Conservation (phyloP, 2,113 vertebrate genomes). For the Lycaon pictus region DNA sequence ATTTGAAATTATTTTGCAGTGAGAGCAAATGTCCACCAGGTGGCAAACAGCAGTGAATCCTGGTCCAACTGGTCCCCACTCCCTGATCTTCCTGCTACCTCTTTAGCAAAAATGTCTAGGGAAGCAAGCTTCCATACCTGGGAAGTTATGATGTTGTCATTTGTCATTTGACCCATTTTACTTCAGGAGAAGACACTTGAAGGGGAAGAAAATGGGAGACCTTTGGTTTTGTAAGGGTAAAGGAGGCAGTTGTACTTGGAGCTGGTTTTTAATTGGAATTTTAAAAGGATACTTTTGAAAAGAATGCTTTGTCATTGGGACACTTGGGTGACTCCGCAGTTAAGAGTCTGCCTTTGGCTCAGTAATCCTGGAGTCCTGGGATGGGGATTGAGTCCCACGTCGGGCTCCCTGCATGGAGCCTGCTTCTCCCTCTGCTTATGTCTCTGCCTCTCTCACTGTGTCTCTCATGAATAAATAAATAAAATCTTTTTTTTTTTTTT, state of each 20-base stretch:
- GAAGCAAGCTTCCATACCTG: background rate
- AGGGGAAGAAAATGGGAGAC: background rate
- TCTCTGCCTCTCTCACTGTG: too few relatives aligned
- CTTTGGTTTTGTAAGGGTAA: background rate
- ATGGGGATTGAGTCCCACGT: too few relatives aligned
- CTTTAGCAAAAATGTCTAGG: background rate
- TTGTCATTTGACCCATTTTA: background rate
- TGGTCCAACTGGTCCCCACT: fast-evolving
- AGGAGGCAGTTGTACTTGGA: background rate
- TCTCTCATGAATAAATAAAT: too few relatives aligned
- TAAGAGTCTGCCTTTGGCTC: too few relatives aligned
- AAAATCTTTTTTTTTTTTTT: too few relatives aligned
- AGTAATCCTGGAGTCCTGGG: too few relatives aligned
- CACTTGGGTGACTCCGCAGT: too few relatives aligned
- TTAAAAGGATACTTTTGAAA: background rate
- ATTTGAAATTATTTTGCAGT: constrained; percentile 35
- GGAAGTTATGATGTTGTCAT: background rate
- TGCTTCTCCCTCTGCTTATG: too few relatives aligned
- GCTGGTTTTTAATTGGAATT: constrained; percentile 23
- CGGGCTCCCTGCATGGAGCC: too few relatives aligned
- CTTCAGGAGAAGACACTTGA: background rate
- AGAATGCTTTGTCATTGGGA: background rate
- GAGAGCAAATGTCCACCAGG: constrained; percentile 48
- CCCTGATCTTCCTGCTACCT: background rate
- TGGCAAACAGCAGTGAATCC: constrained; percentile 48